Conservation (phyloP, 2,113 vertebrate genomes). For the Xenopus laevis region DNA sequence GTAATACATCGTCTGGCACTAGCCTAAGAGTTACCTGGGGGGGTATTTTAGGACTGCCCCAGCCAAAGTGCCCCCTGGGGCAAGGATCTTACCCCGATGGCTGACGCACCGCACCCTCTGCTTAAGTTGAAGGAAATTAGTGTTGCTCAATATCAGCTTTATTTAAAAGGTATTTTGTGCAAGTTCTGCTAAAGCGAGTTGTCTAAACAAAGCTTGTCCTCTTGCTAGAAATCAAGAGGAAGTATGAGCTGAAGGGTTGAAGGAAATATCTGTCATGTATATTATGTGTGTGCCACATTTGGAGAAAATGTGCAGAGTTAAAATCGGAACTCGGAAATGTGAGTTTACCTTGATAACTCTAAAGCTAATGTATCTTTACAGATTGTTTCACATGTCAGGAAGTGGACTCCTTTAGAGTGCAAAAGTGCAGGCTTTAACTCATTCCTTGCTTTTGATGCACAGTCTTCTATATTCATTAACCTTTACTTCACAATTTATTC, state of each 20-base stretch:
- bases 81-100: too few species aligned
- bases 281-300: not conserved
- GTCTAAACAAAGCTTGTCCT: not conserved
- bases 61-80: too few species aligned
- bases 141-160: too few species aligned
- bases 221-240: not conserved
- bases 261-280: slow-evolving; percentile 36
- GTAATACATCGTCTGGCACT: too few species aligned
- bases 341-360: slow-evolving; percentile 25
- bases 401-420: not conserved
- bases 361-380: slow-evolving; percentile 15
- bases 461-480: too few species aligned
- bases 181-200: not conserved
- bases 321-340: slow-evolving; percentile 28
- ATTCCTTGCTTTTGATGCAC: not conserved
- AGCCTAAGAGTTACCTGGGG: too few species aligned
- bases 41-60: too few species aligned
- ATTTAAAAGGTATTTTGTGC: not conserved
- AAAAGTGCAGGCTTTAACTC: slow-evolving; percentile 14
- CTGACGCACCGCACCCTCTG: too few species aligned
- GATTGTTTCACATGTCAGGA: slow-evolving; percentile 18
- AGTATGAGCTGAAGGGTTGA: slow-evolving; percentile 5
- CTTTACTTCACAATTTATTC: too few species aligned
- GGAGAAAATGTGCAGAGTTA: slow-evolving; percentile 30
- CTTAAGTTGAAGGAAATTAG: too few species aligned